Evolutionary conservation across 2,797 vertebrate species (phyloP), one percentile per base, ranked within the genome.

Genomic region (Gobionotothen gibberifrons): DNA sequence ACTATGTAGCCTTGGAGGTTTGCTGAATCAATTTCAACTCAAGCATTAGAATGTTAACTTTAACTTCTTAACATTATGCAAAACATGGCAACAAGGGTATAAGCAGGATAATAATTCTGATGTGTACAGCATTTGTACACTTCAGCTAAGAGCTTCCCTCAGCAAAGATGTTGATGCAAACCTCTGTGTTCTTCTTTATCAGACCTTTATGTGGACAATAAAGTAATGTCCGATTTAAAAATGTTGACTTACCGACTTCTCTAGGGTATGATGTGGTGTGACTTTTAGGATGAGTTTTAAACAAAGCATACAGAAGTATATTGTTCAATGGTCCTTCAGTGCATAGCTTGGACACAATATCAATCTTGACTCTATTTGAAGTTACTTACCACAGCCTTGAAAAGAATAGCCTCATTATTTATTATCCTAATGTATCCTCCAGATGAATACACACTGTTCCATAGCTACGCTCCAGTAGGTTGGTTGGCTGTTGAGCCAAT

Each of bases 41-140:
- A 29, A 47, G n/a, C 22, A 26, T 36, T 60, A 47, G 21, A 49
- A 42, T 17, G 49, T 44, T 21, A 10, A 17, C 14, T 11, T 56
- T 36, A 36, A 32, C 6, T 48, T 14, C 3, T 67, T 11, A 46
- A 36, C 16, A 8, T 52, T 36, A 22, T 47, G 16, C 1, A 42
- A 22, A 21, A 40, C 46, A 5, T 52, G 60, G 62, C 57, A 72
- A 19, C 51, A 32, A 53, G 9, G 8, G 32, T 15, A 16, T 57
- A 39, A 78, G 57, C n/a, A 48, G 74, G 58, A 60, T 66, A 44
- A 66, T 65, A 48, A 54, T 29, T 60, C 36, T 42, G 13, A 67
- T 52, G 17, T 48, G 1, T 58, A 42, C 51, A 72, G 21, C 17
- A 65, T 66, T 73, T 57, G 17, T 73, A 62, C 29, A 42, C 61